Evolutionary conservation across 2,797 vertebrate species (phyloP), one percentile per base, ranked within the genome.

Genomic region (Karalla daura): DNA sequence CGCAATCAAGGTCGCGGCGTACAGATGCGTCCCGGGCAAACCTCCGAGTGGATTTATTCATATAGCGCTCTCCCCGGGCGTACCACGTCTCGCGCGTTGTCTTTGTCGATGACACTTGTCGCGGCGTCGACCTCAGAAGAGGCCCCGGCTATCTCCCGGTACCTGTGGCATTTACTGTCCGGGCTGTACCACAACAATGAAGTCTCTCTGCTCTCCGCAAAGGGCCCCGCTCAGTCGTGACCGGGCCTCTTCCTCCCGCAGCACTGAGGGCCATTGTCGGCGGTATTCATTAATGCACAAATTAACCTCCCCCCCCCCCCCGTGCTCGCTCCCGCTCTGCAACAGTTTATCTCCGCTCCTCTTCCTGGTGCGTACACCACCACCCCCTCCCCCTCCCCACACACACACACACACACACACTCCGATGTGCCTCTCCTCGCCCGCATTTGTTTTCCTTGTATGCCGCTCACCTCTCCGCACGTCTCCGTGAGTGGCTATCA

Each of bases 251-350:
- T 67, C 64, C 52, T 35, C 71, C 56, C 40, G 74, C 55, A 63
- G 69, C 70, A 79, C 66, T 69, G 64, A 83, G 63, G 63, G 49
- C 40, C 39, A 64, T 76, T 81, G 76, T 78, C 64, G 55, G 58
- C 50, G 62, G 64, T n/a, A n/a, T 70, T 81, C 75, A 76, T 86
- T 78, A 81, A 77, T 60, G 58, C 60, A 69, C 44, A 54, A 53
- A 70, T 84, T 76, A 79, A 76, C 72, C 65, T 76, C 59, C 36
- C 37, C 32, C 52, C 63, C 53, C 56, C 37, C 23, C 35, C 25
- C 20, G 53, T 43, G 24, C 66, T 35, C n/a, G n/a, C 59, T 18
- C 56, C 30, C 36, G 21, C 33, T 37, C 32, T 74, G 28, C 52
- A 62, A 28, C 40, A 63, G 45, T 81, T 74, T 74, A 69, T 78